Base-by-base conservation (phyloP, 2,113 vertebrate species). In the Pedionomus torquatus region DNA sequence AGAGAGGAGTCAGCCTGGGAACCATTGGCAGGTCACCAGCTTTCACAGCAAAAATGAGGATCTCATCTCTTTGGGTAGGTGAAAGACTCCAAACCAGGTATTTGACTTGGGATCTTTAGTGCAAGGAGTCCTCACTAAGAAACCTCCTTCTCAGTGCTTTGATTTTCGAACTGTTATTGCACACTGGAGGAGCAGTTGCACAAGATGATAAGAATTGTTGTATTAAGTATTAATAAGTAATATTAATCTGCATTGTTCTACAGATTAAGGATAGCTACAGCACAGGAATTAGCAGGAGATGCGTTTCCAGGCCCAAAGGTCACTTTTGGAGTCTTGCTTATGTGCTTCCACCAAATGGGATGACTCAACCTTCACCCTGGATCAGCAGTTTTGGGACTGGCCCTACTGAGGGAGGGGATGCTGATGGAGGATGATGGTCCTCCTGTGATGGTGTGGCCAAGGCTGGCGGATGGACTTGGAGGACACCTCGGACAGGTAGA, bases 61-160 rank as follows among this genome's bases (percentile, higher is more conserved):
- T 75, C 95, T 98, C 64, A 79, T 96, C 93, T 66, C 69, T 98
- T 96, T 35, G 98, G 97, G 11, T 95, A 97, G 94, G 66, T 98
- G 89, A 98, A 99, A 97, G 98, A 98, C 35, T 51, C 79, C 6
- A 82, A 97, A 26, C 95, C 97, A 96, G 96, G 96, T 98, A 37
- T 60, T n/a, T 92, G 16, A 51, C 46, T 44, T 61, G 26, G 15
- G 23, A 60, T 58, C 23, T 80, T 87, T 4, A 70, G 17, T 54
- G 35, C 20, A 46, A 31, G 1, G 4, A 64, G 19, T 58, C 39
- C 61, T 55, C 65, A 35, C n/a, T 15, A 68, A 31, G 52, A 92
- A 77, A 33, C n/a, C 23, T 44, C 39, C 25, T 13, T 55, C 82
- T 58, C 15, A 16, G 51, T 37, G 35, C 28, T 83, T 77, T 58